Base-by-base conservation (phyloP, 2,113 vertebrate genomes). In the Sapajus apella region DNA sequence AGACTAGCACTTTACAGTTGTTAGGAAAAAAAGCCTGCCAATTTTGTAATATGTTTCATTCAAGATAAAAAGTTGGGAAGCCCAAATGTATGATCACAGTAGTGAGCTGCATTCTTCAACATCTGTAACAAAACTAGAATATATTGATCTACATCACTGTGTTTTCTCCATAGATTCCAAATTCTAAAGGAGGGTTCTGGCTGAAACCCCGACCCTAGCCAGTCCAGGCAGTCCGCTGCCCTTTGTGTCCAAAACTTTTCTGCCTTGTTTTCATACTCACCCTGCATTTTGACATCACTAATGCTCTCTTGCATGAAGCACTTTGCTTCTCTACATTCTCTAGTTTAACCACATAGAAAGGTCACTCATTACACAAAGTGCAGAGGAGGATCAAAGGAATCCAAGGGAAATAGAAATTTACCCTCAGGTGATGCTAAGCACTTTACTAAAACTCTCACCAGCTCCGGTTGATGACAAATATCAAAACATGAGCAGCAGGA, bases 171-270 rank as follows among this genome's bases (percentile, higher is more conserved):
- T 6, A 47, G 6, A 18, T 76, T 56, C 37, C 10, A 43, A 52
- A 73, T 37, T 55, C 35, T 77, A 11, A 91, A 8, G 5, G 17
- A 76, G 58, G 45, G 23, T 6, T 35, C n/a, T n/a, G 3, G 56
- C 45, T 37, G 70, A 70, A 83, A 70, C 18, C 21, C 9, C 12
- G 17, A 14, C 21, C 50, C 13, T 17, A 45, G 10, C 1, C 2
- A 68, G 35, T n/a, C 7, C 58, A 47, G 1, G 0, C 13, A n/a
- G 47, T 6, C 4, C 14, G 3, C 3, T 2, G 6, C 25, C 47
- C 30, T 13, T 77, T 64, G 72, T 32, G 12, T 40, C 70, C 3
- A 5, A 6, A 50, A 20, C 23, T 32, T 37, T 66, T 87, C n/a
- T 40, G 8, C 27, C 30, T 23, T 77, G 76, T 64, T 66, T 91